Evolutionary conservation across 2,113 vertebrate genomes (phyloP).

Genomic region (Sus scrofa): T2T-Sscrofa CM000830.6:105740001-105740500

Average conservation of each 20-base stretch:
- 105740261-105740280: too few relatives aligned
- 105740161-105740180: not conserved
- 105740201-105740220: too few relatives aligned
- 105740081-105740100: slow-evolving; percentile 15
- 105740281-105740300: too few relatives aligned
- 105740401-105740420: too few relatives aligned
- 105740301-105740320: too few relatives aligned
- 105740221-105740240: too few relatives aligned
- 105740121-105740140: not conserved
- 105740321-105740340: too few relatives aligned
- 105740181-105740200: slow-evolving; percentile 15
- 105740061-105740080: not conserved
- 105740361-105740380: too few relatives aligned
- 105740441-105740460: not conserved
- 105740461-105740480: not conserved
- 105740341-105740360: too few relatives aligned
- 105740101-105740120: not conserved
- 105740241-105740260: too few relatives aligned
- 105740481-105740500: slow-evolving; percentile 42
- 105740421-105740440: too few relatives aligned
- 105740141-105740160: slow-evolving; percentile 3
- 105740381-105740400: too few relatives aligned
- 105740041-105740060: not conserved
- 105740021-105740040: slow-evolving; percentile 21
- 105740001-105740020: not conserved